These are phyloP conservation scores for Drosophila longiperda DNA, from an alignment of 2,888 invertebrate genomes.

Conservation along the genomic window DNA sequence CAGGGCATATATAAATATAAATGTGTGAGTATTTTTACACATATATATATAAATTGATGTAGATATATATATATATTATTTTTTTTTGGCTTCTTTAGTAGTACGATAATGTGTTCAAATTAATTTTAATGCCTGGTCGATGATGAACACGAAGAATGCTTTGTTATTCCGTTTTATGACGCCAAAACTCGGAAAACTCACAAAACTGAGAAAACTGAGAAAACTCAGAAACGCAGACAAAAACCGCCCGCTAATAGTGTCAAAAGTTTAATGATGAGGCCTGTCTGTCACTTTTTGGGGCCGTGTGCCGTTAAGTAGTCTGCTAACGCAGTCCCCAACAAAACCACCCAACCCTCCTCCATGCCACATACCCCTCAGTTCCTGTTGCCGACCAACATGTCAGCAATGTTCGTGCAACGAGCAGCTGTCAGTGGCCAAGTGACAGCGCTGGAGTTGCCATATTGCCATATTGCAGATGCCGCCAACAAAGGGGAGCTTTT, in stretches of 20 bases:
- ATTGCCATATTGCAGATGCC: conserved; percentile 60
- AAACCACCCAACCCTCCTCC: not conserved
- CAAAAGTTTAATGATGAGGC: conserved; percentile 81
- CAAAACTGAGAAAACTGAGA: not conserved
- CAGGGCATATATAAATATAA: not conserved
- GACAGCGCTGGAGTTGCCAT: conserved; percentile 63
- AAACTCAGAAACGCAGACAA: not conserved
- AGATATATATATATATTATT: too few relatives aligned
- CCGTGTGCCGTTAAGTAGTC: conserved; percentile 69
- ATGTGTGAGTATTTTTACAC: not conserved
- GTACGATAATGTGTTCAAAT: conserved; percentile 60
- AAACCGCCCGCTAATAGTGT: conserved; percentile 75
- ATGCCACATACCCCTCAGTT: not conserved
- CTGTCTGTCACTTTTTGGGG: conserved; percentile 66
- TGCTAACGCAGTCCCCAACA: conserved; percentile 29
- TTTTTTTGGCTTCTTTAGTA: conserved; percentile 21
- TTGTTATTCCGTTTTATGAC: conserved; percentile 17
- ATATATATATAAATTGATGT: not conserved
- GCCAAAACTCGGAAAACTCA: conserved; percentile 41
- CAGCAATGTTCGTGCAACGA: conserved; percentile 55
- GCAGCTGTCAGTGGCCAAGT: conserved; percentile 69
- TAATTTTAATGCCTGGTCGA: conserved; percentile 63
- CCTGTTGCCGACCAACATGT: conserved; percentile 23
- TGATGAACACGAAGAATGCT: conserved; percentile 41
- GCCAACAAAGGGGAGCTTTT: not conserved